Evolutionary conservation across 2,797 vertebrate species (phyloP), one percentile per base, ranked within the genome.

Genomic region (Neosilurus mollespiculum): DNA sequence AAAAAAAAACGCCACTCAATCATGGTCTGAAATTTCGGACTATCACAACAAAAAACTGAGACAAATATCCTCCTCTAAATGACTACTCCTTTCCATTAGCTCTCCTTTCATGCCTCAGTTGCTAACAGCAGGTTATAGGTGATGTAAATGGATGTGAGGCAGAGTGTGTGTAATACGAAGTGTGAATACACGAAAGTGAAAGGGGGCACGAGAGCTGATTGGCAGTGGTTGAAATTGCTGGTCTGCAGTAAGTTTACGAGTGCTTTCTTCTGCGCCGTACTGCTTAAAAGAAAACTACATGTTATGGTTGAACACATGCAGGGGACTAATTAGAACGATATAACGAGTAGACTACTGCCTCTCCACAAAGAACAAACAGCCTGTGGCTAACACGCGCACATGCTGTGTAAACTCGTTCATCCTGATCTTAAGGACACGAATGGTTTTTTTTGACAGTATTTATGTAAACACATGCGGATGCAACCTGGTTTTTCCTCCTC

Each of bases 321-420:
- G 67, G 49, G 86, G 78, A 75, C 61, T 26, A 72, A 81, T 83
- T 83, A 77, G 49, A 61, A 62, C 22, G 66, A 65, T 49, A 67
- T 83, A 70, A 53, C 20, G 49, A 80, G 49, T 61, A 64, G 16
- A 30, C 62, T 16, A 84, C 75, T 61, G 30, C 69, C 26, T 51
- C 53, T 37, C 20, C 20, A 51, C 22, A 59, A 65, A 76, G 37
- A 34, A 80, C 69, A 70, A 79, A 80, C 51, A 65, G 59, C 77
- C 80, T 70, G 18, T 6, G 34, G 58, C 43, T 26, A 77, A 83
- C 20, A 64, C 20, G 43, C 30, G 58, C 53, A 30, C 72, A 34
- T 10, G 11, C 58, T 26, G 16, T 51, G 49, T 80, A 84, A 80
- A 84, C 83, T 51, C 22, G 51, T 18, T 73, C 14, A 75, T 43